phyloP scores from a whole-genome alignment of 2,888 invertebrate genomes.

The Globia sparganii region DNA sequence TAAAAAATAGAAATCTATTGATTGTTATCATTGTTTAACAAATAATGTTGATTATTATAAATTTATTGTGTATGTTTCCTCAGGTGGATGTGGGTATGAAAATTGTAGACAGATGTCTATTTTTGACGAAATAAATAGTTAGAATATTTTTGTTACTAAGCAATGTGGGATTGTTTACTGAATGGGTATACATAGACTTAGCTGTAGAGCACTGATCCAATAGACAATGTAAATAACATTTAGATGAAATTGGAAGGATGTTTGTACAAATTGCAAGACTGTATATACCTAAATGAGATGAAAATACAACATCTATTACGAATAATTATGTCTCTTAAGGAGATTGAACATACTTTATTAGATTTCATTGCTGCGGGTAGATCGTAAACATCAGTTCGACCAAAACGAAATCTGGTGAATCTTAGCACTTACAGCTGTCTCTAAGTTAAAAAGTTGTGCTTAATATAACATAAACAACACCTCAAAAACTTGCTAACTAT shows the following conservation, averaged over 20 bases:
- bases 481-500: conserved; percentile 18
- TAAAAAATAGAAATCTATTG: conserved; percentile 86
- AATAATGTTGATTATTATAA: conserved; percentile 89
- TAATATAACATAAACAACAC: not conserved
- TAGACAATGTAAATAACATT: conserved; percentile 81
- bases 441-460: not conserved
- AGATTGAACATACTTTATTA: conserved; percentile 30
- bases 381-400: conserved; percentile 6
- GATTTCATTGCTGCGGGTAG: conserved; percentile 28
- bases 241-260: conserved; percentile 79
- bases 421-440: conserved; percentile 21
- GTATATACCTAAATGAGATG: conserved; percentile 77
- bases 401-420: conserved; percentile 17
- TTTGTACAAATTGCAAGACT: conserved; percentile 89
- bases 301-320: conserved; percentile 54
- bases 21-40: conserved; percentile 89
- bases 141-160: conserved; percentile 88
- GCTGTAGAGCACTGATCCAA: conserved; percentile 80
- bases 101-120: conserved; percentile 86
- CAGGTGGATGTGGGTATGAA: conserved; percentile 83
- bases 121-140: conserved; percentile 86
- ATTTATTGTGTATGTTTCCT: conserved; percentile 88
- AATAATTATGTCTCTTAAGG: conserved; percentile 56
- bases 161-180: conserved; percentile 86
- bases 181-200: conserved; percentile 83